Base-by-base conservation (phyloP, 2,888 invertebrate genomes). In the Apamea anceps region DNA sequence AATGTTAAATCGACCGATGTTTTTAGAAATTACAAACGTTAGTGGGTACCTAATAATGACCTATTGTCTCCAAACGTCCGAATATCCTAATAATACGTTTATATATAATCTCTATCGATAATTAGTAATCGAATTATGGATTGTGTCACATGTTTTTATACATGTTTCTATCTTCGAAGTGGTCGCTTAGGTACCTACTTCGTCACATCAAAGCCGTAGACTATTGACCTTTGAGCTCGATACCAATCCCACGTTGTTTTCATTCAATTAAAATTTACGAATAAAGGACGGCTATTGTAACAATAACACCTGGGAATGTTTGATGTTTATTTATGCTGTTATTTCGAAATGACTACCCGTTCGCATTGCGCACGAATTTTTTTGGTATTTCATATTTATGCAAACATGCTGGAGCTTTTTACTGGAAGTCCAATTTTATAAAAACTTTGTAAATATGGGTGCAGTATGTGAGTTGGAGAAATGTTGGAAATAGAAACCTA, bases 251-350 rank as follows among this genome's bases (percentile, higher is more conserved):
- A 78, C 71, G 73, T 82, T 85, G 89, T 88, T 88, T 83, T 89
- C 81, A 81, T 89, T 88, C 82, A 74, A 88, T 89, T 89, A 84
- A 84, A 84, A 87, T 89, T 79, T 77, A 85, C 81, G 79, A 85
- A 86, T 84, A 80, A 79, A 86, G 79, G 75, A 76, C 76, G 73
- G 77, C 74, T 76, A 67, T 82, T 79, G 71, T 79, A 80, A 81
- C 73, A 87, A 84, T 80, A 84, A 73, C 80, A 84, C 77, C 72
- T 75, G 79, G 65, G 67, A 75, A 73, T 85, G 70, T 83, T 84
- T 71, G 54, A 79, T 77, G 66, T 87, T 84, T 84, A 80, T 87
- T 79, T 85, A 80, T 79, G 73, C 70, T 81, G 75, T 79, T 80
- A 82, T 79, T 86, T 80, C 80, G 60, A 81, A 80, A 71, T 85